Evolutionary conservation across 2,797 vertebrate genomes (phyloP).

Genomic region (Silurus lanzhouensis): DNA sequence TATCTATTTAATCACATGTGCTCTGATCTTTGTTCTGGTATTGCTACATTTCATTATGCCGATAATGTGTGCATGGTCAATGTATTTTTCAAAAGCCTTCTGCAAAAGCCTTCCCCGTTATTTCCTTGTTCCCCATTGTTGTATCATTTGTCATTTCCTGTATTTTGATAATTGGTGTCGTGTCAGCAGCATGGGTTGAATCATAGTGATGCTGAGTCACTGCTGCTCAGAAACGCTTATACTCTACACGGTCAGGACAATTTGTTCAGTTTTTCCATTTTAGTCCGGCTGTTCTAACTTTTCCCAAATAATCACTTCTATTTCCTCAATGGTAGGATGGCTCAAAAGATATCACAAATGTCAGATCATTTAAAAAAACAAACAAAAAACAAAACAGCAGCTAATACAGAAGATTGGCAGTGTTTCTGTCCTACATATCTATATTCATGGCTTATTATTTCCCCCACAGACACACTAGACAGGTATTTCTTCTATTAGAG

Average conservation of each 20-base stretch:
- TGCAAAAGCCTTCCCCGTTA: background rate
- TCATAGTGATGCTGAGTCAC: slow-evolving; percentile 35
- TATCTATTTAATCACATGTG: background rate
- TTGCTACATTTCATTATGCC: background rate
- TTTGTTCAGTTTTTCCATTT: background rate
- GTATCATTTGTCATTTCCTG: slow-evolving; percentile 34
- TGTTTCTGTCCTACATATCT: background rate
- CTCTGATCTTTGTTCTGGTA: background rate
- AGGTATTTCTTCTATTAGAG: slow-evolving; percentile 31
- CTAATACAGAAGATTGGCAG: no score
- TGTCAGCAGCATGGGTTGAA: slow-evolving; percentile 15
- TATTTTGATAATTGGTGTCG: slow-evolving; percentile 15
- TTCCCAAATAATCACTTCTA: background rate
- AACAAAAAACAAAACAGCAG: no score
- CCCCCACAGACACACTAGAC: background rate
- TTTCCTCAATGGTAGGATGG: background rate
- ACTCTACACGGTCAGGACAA: background rate
- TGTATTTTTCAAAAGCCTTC: background rate
- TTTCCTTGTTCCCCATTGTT: slow-evolving; percentile 10
- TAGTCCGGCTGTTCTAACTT: background rate
- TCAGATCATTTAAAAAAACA: background rate
- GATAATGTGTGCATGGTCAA: background rate
- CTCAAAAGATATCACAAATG: background rate
- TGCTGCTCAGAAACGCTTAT: background rate
- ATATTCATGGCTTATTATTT: slow-evolving; percentile 8